These are phyloP conservation scores for Rhogogaster chlorosoma DNA, from an alignment of 2,888 invertebrate genomes.

Conservation along the genomic window DNA sequence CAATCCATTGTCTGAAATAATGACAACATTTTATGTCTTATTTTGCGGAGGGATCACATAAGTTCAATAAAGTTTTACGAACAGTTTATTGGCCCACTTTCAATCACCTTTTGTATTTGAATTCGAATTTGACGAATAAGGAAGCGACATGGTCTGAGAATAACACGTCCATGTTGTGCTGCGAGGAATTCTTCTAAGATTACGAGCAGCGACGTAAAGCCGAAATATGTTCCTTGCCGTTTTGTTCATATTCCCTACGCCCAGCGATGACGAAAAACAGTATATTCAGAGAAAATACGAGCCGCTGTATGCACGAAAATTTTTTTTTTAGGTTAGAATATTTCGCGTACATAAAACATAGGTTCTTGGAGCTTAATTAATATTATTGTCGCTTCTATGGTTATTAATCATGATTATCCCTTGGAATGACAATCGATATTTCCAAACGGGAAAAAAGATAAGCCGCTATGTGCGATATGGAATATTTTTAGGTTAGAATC, in stretches of 20 bases:
- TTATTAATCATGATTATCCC: background rate
- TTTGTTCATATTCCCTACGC: slow-evolving; percentile 29
- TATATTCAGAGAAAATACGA: background rate
- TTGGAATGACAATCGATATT: background rate
- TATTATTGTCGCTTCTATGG: background rate
- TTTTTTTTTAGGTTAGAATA: slow-evolving; percentile 2
- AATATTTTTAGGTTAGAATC: background rate
- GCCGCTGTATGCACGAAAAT: background rate
- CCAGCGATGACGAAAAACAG: background rate
- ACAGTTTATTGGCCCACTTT: background rate
- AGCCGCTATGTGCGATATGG: background rate
- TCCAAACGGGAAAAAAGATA: background rate
- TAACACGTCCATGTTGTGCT: background rate
- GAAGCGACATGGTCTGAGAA: background rate
- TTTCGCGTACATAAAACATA: background rate
- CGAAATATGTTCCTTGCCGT: slow-evolving; percentile 9
- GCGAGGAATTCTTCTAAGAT: slow-evolving; percentile 1
- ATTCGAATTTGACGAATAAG: background rate
- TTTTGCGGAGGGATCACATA: background rate
- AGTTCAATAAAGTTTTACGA: background rate
- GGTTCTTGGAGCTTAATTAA: background rate
- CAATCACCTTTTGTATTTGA: background rate
- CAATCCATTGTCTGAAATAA: background rate
- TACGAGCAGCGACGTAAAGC: slow-evolving; percentile 4
- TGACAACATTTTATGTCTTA: background rate